These are phyloP conservation scores for Acromyrmex charruanus DNA, from an alignment of 1,140 invertebrate species.

Conservation along the genomic window DNA sequence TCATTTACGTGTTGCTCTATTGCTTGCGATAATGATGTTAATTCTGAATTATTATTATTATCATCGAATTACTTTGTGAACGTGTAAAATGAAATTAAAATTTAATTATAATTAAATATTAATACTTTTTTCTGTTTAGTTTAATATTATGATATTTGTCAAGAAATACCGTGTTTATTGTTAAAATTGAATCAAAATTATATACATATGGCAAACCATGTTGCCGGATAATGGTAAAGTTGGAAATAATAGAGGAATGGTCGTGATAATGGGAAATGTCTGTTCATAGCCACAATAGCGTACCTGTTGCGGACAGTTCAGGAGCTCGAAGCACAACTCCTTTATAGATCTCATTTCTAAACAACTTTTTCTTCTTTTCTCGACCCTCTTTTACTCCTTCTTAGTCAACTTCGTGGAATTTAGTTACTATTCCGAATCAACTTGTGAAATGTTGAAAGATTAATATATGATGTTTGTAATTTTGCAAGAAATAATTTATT, in stretches of 20 bases:
- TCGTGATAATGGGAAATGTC: constrained; percentile 42
- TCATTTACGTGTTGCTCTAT: constrained; percentile 31
- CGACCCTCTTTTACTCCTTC: neutral
- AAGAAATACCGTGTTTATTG: neutral
- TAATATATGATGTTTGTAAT: neutral
- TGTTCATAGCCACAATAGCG: constrained; percentile 31
- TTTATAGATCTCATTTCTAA: neutral
- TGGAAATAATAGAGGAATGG: neutral
- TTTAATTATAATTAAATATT: neutral
- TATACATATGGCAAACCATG: neutral
- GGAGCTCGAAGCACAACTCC: neutral
- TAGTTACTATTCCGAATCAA: neutral
- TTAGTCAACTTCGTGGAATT: constrained; percentile 6
- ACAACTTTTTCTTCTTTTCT: constrained; percentile 36
- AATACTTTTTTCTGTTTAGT: constrained; percentile 2
- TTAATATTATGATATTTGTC: neutral
- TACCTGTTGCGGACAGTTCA: constrained; percentile 67
- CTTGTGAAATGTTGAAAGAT: neutral
- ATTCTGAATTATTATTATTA: constrained; percentile 31
- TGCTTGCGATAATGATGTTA: constrained; percentile 34
- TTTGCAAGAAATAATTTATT: neutral
- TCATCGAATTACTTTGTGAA: neutral
- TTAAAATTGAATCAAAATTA: neutral
- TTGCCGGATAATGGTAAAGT: neutral
- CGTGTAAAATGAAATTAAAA: neutral